Conservation (phyloP, 2,888 invertebrate species). For the Prosopocoilus inquinatus region DNA sequence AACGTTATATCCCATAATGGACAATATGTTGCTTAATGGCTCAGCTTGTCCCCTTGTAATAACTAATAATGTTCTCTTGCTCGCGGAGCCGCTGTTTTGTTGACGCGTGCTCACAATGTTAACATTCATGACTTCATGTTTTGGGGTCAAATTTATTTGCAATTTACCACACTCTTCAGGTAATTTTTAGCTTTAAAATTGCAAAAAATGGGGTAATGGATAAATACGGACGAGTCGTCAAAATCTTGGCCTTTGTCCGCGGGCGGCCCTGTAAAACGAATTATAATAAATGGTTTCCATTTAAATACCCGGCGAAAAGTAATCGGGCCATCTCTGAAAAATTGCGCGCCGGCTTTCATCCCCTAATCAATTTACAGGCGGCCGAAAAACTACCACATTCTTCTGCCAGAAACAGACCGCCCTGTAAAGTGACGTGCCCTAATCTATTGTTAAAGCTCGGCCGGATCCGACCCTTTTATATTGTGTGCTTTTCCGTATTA, state of each 20-base stretch:
- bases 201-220: no score
- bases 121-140: not conserved
- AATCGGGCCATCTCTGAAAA: slow-evolving; percentile 16
- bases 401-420: slow-evolving; percentile 20
- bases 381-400: slow-evolving; percentile 19
- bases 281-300: not conserved
- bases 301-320: not conserved
- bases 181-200: not conserved
- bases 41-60: slow-evolving; percentile 37
- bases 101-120: slow-evolving; percentile 13
- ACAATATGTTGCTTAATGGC: slow-evolving; percentile 43
- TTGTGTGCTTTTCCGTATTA: slow-evolving; percentile 28
- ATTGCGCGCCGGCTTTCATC: slow-evolving; percentile 16
- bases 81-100: slow-evolving; percentile 29
- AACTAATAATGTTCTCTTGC: slow-evolving; percentile 34
- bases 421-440: slow-evolving; percentile 26
- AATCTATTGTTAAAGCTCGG: slow-evolving; percentile 35
- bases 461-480: slow-evolving; percentile 29
- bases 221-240: no score
- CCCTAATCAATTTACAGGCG: slow-evolving; percentile 27
- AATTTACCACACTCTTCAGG: not conserved
- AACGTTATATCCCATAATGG: slow-evolving; percentile 39
- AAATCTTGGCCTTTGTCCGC: not conserved
- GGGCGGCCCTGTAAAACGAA: not conserved
- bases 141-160: not conserved